Evolutionary conservation across 2,888 invertebrate genomes (phyloP), one percentile per base, ranked within the genome.

Genomic region (Trachelus stipa): DNA sequence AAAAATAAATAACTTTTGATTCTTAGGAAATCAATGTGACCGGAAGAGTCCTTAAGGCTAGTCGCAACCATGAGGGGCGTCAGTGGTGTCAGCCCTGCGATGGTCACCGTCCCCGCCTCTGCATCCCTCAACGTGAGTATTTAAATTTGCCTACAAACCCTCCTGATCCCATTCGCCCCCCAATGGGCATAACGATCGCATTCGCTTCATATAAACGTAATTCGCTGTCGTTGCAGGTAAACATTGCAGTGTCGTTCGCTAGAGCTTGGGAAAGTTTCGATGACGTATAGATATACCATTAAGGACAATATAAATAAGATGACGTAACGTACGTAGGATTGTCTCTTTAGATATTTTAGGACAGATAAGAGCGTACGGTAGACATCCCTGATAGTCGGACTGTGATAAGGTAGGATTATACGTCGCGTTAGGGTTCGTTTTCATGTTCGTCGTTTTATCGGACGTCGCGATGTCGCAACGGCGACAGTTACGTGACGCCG

Each of bases 81-180:
- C 81, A 86, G 84, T 77, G 82, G 81, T 68, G 86, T 86, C 80
- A 86, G 85, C 81, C 85, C 87, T 77, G 82, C 84, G 78, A 85
- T 87, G 85, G 86, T 89, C 81, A 88, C 86, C 79, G 85, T 88
- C 35, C 89, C 90, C 79, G 87, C 87, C 83, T 88, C 90, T 74
- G 84, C 87, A 77, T 89, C 89, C 56, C 82, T 88, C 71, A 89
- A 87, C 79, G 89, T 90, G 82, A 89, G 89, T 88, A 80, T 71
- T 31, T 31, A 15, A 71, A 71, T 71, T 71, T 0, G 6, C 71
- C 71, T 78, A 78, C 79, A 75, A 76, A 69, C 12, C 3, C 35
- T 12, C 79, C 80, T 81, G 81, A 83, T 81, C 83, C 83, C 81
- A 81, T 83, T 83, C 80, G 80, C 80, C 80, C 31, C 1, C 11